Percentiles rank a stretch among this genome's conserved stretches.
phyloP scores from a whole-genome alignment of 1,140 invertebrate species.

The Leptinotarsa texana region DNA sequence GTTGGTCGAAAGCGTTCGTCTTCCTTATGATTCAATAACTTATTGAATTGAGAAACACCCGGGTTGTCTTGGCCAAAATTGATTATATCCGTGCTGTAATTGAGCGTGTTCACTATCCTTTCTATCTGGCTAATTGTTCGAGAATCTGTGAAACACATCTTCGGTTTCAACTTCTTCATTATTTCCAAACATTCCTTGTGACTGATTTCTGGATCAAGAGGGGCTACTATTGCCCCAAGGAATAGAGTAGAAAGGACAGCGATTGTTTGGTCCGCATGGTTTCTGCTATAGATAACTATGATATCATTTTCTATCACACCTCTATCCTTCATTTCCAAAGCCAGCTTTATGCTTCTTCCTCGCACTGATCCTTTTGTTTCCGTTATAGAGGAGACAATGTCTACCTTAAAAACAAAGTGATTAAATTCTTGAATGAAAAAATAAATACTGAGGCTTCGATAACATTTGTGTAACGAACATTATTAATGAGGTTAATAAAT shows the following conservation, averaged over 20 bases:
- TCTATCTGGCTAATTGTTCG: conserved; percentile 39
- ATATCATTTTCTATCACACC: conserved; percentile 41
- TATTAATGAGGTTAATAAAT: not conserved
- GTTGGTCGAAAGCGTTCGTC: conserved; percentile 33
- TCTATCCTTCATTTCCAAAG: conserved; percentile 34
- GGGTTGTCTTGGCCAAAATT: conserved; percentile 26
- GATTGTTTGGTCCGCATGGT: conserved; percentile 44
- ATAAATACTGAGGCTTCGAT: not conserved
- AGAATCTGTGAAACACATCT: conserved; percentile 45
- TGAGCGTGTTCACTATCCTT: conserved; percentile 32
- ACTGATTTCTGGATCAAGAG: conserved; percentile 38
- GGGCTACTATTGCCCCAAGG: conserved; percentile 44
- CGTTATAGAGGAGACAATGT: conserved; percentile 38
- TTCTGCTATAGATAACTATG: conserved; percentile 41
- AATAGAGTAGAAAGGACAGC: conserved; percentile 41
- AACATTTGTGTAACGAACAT: not conserved
- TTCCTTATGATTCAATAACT: conserved; percentile 33
- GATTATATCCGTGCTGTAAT: conserved; percentile 29
- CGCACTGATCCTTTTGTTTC: conserved; percentile 45
- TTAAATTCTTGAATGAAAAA: not conserved
- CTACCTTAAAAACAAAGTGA: conserved; percentile 37
- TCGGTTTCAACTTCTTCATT: conserved; percentile 41
- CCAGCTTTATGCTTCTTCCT: conserved; percentile 36
- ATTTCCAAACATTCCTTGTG: conserved; percentile 38
- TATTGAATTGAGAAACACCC: conserved; percentile 31